These are phyloP conservation scores for Subacronicta megacephala DNA, from an alignment of 2,888 invertebrate genomes.

Conservation along the genomic window DNA sequence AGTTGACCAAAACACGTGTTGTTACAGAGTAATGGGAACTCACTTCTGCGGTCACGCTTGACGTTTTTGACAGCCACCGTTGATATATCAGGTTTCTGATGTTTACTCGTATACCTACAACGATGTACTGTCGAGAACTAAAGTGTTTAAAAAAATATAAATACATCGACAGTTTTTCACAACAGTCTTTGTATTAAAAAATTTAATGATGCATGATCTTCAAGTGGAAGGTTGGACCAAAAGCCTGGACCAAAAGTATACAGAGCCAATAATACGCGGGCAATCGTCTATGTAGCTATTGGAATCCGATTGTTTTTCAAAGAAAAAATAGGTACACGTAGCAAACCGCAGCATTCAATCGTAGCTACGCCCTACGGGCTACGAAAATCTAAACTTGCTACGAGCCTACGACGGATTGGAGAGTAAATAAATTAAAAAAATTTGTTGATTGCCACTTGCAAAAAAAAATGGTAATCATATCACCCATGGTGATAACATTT, in stretches of 20 bases:
- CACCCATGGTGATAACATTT: too few relatives aligned
- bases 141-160: slow-evolving; percentile 2
- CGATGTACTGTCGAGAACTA: slow-evolving; percentile 17
- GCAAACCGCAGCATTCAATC: slow-evolving; percentile 11
- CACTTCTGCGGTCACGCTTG: slow-evolving; percentile 53
- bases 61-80: slow-evolving; percentile 60
- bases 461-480: too few relatives aligned
- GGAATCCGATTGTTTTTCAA: too few relatives aligned
- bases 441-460: too few relatives aligned
- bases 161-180: too few relatives aligned
- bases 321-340: not conserved
- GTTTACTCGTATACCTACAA: slow-evolving; percentile 18
- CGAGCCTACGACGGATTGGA: slow-evolving; percentile 17
- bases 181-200: too few relatives aligned
- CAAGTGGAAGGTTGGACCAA: too few relatives aligned
- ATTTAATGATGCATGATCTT: too few relatives aligned
- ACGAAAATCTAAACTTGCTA: slow-evolving; percentile 25
- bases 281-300: too few relatives aligned
- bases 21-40: slow-evolving; percentile 53
- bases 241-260: too few relatives aligned
- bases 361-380: slow-evolving; percentile 38
- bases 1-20: slow-evolving; percentile 41
- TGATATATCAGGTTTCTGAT: slow-evolving; percentile 46
- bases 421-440: not conserved
- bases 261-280: too few relatives aligned